A percentile compares a stretch with the other conserved stretches of the same genome.
Evolutionary conservation across 2,113 vertebrate species (phyloP).

Genomic region (Podarcis cretensis): DNA sequence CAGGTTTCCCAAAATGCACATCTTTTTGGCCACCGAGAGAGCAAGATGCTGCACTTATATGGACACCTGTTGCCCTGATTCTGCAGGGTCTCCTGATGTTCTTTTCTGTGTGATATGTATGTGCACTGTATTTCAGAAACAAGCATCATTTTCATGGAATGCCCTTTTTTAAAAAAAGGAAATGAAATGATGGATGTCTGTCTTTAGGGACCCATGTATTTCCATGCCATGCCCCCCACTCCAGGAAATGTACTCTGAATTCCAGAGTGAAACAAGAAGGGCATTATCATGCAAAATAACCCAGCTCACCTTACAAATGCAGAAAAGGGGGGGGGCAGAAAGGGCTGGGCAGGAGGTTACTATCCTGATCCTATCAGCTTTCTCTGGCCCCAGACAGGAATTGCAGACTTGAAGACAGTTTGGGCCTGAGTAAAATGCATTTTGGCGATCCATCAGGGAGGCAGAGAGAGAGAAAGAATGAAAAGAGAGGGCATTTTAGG

Average conservation of each 20-base stretch:
- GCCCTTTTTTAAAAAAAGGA: background rate
- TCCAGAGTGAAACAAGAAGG: background rate
- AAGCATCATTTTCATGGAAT: background rate
- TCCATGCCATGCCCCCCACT: background rate
- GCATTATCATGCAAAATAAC: background rate
- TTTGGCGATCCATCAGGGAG: slow-evolving; percentile 79
- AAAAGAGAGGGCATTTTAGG: slow-evolving; percentile 71
- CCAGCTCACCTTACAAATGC: background rate
- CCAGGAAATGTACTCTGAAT: background rate
- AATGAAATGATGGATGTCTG: background rate
- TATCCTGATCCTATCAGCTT: no score
- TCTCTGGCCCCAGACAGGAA: background rate
- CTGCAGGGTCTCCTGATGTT: no score
- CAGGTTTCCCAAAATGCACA: no score
- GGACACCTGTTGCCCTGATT: background rate
- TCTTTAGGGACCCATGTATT: background rate
- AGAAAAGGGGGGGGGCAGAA: background rate
- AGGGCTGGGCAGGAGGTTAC: no score
- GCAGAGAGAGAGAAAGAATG: slow-evolving; percentile 54
- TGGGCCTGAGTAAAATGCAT: slow-evolving; percentile 70
- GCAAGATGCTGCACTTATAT: background rate
- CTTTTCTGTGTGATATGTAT: no score
- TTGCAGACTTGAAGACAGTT: background rate
- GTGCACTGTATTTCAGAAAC: background rate
- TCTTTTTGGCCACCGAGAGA: no score